Percentiles rank a stretch among this genome's conserved stretches.
Evolutionary conservation across 2,888 invertebrate genomes (phyloP).

Genomic region (Netelia melanura): DNA sequence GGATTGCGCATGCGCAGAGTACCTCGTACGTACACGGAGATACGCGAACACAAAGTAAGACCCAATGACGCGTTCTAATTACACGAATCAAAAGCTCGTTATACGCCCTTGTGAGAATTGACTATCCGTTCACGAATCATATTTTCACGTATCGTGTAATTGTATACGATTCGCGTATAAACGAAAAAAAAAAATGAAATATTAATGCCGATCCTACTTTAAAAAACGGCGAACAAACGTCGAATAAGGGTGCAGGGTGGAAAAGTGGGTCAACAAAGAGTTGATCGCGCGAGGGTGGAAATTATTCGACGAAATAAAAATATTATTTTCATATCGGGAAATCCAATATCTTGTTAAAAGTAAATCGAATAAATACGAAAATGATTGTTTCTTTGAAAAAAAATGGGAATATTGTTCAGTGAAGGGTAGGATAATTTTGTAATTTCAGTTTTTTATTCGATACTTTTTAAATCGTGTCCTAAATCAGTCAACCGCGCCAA

Average conservation of each 20-base stretch:
- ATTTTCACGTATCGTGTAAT: not conserved
- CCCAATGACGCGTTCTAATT: conserved; percentile 40
- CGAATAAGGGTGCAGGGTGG: not conserved
- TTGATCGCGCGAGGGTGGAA: conserved; percentile 23
- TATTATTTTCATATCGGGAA: not conserved
- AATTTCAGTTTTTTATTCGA: not conserved
- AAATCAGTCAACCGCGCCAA: too few relatives aligned
- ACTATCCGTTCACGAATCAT: conserved; percentile 7
- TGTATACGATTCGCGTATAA: not conserved
- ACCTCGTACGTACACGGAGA: not conserved
- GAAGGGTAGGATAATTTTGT: not conserved
- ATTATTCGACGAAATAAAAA: too few relatives aligned
- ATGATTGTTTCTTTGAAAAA: not conserved
- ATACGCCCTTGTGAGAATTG: not conserved
- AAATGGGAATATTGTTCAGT: not conserved
- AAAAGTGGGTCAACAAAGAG: conserved; percentile 27
- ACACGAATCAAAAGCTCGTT: conserved; percentile 52
- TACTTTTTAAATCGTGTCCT: not conserved
- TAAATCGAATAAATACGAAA: not conserved
- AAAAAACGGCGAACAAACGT: not conserved
- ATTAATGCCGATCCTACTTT: not conserved
- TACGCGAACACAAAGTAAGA: not conserved
- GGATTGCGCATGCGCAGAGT: conserved; percentile 24
- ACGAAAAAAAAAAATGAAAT: not conserved
- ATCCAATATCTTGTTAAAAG: not conserved